phyloP scores from a whole-genome alignment of 2,888 invertebrate genomes.

The Nebria brevicollis region DNA sequence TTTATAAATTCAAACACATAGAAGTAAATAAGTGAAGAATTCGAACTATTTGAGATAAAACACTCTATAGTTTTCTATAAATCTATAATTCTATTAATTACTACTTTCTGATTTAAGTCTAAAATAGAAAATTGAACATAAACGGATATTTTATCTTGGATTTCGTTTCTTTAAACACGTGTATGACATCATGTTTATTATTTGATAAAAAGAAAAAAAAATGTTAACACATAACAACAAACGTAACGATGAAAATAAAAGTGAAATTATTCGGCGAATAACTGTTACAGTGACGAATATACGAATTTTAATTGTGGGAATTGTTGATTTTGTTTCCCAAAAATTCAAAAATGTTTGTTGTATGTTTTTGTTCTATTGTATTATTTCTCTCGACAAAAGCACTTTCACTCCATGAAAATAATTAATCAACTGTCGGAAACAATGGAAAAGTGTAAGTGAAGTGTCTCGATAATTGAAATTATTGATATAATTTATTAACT shows the following conservation, averaged over 20 bases:
- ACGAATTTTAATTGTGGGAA: slow-evolving; percentile 15
- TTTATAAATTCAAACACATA: background rate
- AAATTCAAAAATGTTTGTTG: slow-evolving; percentile 15
- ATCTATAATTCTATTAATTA: background rate
- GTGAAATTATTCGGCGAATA: background rate
- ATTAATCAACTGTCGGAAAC: slow-evolving; percentile 11
- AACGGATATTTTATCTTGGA: too few species aligned
- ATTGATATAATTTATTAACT: too few species aligned
- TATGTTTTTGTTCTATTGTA: background rate
- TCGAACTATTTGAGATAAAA: background rate
- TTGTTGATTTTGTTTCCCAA: slow-evolving; percentile 28
- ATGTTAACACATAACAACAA: background rate
- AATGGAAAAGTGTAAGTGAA: slow-evolving; percentile 9
- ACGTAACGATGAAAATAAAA: background rate
- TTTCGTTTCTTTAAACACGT: background rate
- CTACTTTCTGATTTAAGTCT: too few species aligned
- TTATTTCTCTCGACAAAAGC: background rate
- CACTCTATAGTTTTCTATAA: background rate
- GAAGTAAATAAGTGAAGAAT: background rate
- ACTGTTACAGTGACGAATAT: background rate
- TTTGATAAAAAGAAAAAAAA: background rate
- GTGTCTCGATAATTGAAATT: too few species aligned
- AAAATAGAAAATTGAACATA: too few species aligned
- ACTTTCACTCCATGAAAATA: background rate
- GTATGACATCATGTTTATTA: background rate